Percentiles rank a stretch among this genome's conserved stretches.
phyloP scores from a whole-genome alignment of 2,888 invertebrate genomes.

The Nomada fabriciana region DNA sequence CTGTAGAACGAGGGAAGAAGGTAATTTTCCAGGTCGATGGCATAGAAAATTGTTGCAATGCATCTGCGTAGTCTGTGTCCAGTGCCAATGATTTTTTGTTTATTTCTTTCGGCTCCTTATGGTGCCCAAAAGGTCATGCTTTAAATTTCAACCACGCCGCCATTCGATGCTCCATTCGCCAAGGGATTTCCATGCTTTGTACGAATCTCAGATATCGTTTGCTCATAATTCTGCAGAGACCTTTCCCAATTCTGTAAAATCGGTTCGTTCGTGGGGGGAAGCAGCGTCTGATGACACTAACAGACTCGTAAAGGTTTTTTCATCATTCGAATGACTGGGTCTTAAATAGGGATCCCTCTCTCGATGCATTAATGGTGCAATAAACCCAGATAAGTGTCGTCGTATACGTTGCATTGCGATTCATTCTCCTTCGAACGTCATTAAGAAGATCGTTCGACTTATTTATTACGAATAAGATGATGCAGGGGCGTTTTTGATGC shows the following conservation, averaged over 20 bases:
- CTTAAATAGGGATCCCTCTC: no score
- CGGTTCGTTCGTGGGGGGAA: background rate
- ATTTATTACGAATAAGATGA: background rate
- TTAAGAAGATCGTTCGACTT: background rate
- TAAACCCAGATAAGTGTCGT: background rate
- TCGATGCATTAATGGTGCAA: background rate
- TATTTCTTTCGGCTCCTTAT: background rate
- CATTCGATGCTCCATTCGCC: background rate
- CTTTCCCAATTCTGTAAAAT: background rate
- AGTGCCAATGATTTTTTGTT: constrained; percentile 46
- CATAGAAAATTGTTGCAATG: constrained; percentile 76
- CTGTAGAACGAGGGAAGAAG: constrained; percentile 46
- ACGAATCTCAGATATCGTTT: background rate
- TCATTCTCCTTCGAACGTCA: background rate
- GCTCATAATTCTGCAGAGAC: background rate
- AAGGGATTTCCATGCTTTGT: background rate
- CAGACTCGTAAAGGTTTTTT: constrained; percentile 11
- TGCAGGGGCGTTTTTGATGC: background rate
- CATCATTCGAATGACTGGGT: background rate
- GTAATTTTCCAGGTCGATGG: constrained; percentile 78
- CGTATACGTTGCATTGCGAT: background rate
- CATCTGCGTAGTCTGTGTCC: constrained; percentile 21
- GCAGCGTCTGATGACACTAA: background rate
- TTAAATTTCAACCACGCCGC: background rate
- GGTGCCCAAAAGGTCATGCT: background rate